Conservation (phyloP, 2,888 invertebrate genomes). For the Hermaeophaga mercurialis region DNA sequence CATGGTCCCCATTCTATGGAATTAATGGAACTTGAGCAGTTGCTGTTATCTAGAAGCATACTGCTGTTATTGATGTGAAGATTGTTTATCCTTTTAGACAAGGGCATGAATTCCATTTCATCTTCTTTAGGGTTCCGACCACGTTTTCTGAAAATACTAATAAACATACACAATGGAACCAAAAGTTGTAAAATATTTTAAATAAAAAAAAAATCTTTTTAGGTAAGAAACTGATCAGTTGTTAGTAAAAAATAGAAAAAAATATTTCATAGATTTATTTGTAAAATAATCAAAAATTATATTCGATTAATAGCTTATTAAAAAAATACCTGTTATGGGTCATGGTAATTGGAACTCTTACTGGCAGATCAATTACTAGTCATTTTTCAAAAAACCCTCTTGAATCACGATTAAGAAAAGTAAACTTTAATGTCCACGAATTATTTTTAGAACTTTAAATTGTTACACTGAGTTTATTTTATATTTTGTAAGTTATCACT, state of each 20-base stretch:
- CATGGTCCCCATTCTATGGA: conserved; percentile 51
- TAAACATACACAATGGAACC: not conserved
- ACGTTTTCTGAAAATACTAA: conserved; percentile 67
- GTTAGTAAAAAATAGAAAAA: not conserved
- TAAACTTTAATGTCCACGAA: not conserved
- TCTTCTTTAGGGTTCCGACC: conserved; percentile 72
- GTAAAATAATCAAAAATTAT: not conserved
- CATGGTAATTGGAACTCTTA: not conserved
- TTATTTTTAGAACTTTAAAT: not conserved
- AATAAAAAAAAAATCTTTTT: too few relatives aligned
- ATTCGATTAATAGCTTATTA: not conserved
- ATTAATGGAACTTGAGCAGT: conserved; percentile 43
- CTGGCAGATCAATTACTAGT: not conserved
- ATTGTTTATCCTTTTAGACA: conserved; percentile 90
- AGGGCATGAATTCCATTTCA: conserved; percentile 79
- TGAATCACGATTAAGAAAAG: not conserved
- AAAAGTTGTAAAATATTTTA: not conserved
- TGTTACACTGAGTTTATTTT: not conserved
- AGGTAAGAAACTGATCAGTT: not conserved
- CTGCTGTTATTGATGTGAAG: conserved; percentile 75
- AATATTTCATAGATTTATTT: too few relatives aligned
- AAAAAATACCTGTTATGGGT: not conserved
- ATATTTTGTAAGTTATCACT: conserved; percentile 3
- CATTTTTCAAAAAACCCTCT: not conserved
- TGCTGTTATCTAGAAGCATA: conserved; percentile 50